phyloP scores from a whole-genome alignment of 2,797 vertebrate genomes.

The Sibirionetta formosa region DNA sequence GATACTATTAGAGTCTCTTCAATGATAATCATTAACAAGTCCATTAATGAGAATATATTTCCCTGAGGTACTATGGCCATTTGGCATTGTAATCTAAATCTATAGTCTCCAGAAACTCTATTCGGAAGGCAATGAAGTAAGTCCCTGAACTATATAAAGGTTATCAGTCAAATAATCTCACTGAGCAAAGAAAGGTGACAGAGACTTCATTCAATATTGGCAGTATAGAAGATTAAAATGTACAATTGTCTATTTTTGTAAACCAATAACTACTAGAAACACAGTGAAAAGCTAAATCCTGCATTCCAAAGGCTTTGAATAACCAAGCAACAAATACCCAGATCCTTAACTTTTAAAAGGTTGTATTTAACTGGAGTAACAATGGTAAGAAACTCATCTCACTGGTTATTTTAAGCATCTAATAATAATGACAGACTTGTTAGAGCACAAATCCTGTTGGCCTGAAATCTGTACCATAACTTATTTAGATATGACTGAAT shows the following conservation, averaged over 20 bases:
- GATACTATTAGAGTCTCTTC: conserved; percentile 48
- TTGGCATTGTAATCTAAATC: conserved; percentile 16
- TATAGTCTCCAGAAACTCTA: conserved; percentile 50
- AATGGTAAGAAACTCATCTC: background rate
- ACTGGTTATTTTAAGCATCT: background rate
- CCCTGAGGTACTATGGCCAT: conserved; percentile 43
- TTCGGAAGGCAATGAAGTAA: conserved; percentile 53
- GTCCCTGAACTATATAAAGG: conserved; percentile 38
- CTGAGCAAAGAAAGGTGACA: background rate
- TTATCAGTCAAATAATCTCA: conserved; percentile 39
- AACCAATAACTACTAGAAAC: background rate
- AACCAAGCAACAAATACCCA: background rate
- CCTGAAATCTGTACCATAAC: background rate
- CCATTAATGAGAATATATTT: conserved; percentile 66
- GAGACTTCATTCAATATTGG: background rate
- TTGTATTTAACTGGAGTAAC: background rate
- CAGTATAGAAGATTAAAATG: background rate
- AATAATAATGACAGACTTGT: background rate
- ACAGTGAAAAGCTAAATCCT: background rate
- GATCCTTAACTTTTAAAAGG: background rate
- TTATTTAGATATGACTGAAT: background rate
- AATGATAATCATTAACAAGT: conserved; percentile 66
- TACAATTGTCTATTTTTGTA: background rate
- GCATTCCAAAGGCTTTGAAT: background rate
- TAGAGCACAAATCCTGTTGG: background rate